These are phyloP conservation scores for cattle (Bos taurus) DNA, from an alignment of 2,113 vertebrate species.

Conservation along the genomic window ARS-UCD2.0 NC_037334.1:39838001-39838500, in stretches of 20 bases:
- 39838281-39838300: not conserved
- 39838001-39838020: not conserved
- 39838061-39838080: not conserved
- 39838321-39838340: constrained; percentile 28
- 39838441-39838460: not conserved
- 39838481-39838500: too few relatives aligned
- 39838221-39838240: not conserved
- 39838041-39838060: not conserved
- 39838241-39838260: not conserved
- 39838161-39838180: not conserved
- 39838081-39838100: not conserved
- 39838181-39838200: not conserved
- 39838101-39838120: not conserved
- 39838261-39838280: not conserved
- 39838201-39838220: not conserved
- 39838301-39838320: not conserved
- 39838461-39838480: not conserved
- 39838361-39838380: constrained; percentile 11
- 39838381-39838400: not conserved
- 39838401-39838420: not conserved
- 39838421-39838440: not conserved
- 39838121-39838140: not conserved
- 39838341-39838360: not conserved
- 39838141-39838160: not conserved
- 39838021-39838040: not conserved